A percentile compares a stretch with the other conserved stretches of the same genome.
phyloP scores from a whole-genome alignment of 1,140 invertebrate genomes.

The Ips typographus region DNA sequence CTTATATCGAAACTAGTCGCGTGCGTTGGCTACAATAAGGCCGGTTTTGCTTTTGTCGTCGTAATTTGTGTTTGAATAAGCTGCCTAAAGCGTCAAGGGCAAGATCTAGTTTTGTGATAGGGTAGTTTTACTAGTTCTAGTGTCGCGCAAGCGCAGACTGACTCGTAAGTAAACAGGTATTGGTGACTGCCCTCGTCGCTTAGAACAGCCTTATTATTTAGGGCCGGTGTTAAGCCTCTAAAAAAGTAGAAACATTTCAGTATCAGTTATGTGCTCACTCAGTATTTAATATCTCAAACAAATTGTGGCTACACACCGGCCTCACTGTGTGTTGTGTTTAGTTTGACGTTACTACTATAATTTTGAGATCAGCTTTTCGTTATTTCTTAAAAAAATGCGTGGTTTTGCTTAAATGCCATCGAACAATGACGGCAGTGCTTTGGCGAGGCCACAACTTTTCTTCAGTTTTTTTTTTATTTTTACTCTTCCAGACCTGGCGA shows the following conservation, averaged over 20 bases:
- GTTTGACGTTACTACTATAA: slow-evolving; percentile 42
- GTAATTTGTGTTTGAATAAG: slow-evolving; percentile 42
- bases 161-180: slow-evolving; percentile 37
- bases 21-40: neutral
- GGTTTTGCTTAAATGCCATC: slow-evolving; percentile 48
- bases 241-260: too few relatives aligned
- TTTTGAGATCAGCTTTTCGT: slow-evolving; percentile 41
- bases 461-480: slow-evolving; percentile 36
- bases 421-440: slow-evolving; percentile 43
- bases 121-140: slow-evolving; percentile 39
- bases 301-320: slow-evolving; percentile 10
- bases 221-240: slow-evolving; percentile 8
- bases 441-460: slow-evolving; percentile 48
- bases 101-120: slow-evolving; percentile 41
- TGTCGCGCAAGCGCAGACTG: slow-evolving; percentile 32
- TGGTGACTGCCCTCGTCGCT: slow-evolving; percentile 34
- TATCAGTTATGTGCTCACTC: too few relatives aligned
- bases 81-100: slow-evolving; percentile 37
- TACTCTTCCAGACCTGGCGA: slow-evolving; percentile 8
- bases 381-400: slow-evolving; percentile 36
- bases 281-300: neutral
- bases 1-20: slow-evolving; percentile 42
- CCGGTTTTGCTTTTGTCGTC: slow-evolving; percentile 37
- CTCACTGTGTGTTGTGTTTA: slow-evolving; percentile 47
- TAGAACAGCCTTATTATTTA: slow-evolving; percentile 26